Evolutionary conservation across 1,140 invertebrate genomes (phyloP), one percentile per base, ranked within the genome.

Genomic region (Propsilocerus akamusi): DNA sequence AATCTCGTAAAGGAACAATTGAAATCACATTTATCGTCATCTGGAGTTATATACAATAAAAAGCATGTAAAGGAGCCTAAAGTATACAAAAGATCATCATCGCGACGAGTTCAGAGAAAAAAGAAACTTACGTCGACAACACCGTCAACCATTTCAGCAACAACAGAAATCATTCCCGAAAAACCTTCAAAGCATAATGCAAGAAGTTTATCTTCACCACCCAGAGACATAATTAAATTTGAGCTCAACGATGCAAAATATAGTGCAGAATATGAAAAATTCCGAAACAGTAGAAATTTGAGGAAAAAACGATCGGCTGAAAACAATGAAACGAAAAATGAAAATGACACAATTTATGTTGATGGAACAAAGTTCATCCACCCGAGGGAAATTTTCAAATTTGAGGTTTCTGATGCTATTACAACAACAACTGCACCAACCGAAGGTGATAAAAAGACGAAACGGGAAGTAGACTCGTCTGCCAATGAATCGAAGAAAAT

Each of bases 221-320:
- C n/a, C n/a, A n/a, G 5, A 5, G 14, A 41, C 10, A 22, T 41
- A 5, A 17, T 41, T 1, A 41, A 20, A 5, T 41, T 41, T 41
- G 34, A 41, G 17, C n/a, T 41, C 22, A 20, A 41, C 17, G 34
- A 41, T 41, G 34, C 34, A 41, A 41, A 41, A 41, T 41, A 41
- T 20, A 41, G 17, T 17, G 34, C 17, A 41, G 34, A 41, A 20
- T 41, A 41, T 20, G 34, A 41, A 41, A 14, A 41, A 17, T 17
- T 41, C 14, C 5, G 14, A 2, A 41, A 41, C 1, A 41, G 17
- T 20, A 41, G 34, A 41, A 41, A 41, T 20, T 20, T 41, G 4
- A n/a, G 34, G 22, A 10, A 7, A 6, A 41, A 41, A 41, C 14
- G 34, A 20, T 41, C 34, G 10, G n/a, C 34, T 17, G 17, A n/a